Evolutionary conservation across 2,888 invertebrate genomes (phyloP).

Genomic region (Mesorhabditis spiculigera): DNA sequence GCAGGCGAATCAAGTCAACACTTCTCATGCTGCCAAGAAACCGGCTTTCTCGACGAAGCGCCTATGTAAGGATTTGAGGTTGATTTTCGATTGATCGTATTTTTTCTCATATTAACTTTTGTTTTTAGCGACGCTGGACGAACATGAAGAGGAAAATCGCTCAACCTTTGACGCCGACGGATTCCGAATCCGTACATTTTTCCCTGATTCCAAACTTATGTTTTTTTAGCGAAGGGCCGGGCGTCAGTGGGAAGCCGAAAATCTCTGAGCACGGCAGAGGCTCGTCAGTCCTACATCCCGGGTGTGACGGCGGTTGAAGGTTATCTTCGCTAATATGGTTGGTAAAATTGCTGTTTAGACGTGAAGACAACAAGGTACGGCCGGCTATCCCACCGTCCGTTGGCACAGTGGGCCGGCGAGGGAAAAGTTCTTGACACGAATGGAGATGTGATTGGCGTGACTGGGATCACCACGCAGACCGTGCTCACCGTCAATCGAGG

Average conservation of each 20-base stretch:
- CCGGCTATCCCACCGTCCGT: background rate
- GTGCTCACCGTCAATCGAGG: too few species aligned
- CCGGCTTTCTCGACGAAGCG: too few species aligned
- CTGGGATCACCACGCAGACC: background rate
- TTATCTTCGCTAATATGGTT: background rate
- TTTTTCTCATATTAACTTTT: too few species aligned
- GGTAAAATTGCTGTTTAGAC: background rate
- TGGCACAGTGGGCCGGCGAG: constrained; percentile 3
- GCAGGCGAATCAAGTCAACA: too few species aligned
- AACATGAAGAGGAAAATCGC: background rate
- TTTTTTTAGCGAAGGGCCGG: background rate
- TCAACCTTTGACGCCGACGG: background rate
- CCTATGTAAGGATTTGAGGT: too few species aligned
- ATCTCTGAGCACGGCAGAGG: background rate
- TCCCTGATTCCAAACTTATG: background rate
- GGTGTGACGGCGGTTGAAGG: constrained; percentile 1
- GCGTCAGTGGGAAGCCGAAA: background rate
- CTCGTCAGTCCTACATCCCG: background rate
- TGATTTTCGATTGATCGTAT: too few species aligned
- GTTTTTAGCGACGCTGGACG: background rate
- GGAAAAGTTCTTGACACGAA: background rate
- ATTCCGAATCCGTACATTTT: background rate
- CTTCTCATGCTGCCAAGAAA: too few species aligned
- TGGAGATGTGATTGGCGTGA: background rate
- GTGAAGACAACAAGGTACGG: background rate